Percentiles rank a stretch among this genome's conserved stretches.
Conservation (phyloP, 1,140 invertebrate genomes). For the Sesamia nonagrioides region DNA sequence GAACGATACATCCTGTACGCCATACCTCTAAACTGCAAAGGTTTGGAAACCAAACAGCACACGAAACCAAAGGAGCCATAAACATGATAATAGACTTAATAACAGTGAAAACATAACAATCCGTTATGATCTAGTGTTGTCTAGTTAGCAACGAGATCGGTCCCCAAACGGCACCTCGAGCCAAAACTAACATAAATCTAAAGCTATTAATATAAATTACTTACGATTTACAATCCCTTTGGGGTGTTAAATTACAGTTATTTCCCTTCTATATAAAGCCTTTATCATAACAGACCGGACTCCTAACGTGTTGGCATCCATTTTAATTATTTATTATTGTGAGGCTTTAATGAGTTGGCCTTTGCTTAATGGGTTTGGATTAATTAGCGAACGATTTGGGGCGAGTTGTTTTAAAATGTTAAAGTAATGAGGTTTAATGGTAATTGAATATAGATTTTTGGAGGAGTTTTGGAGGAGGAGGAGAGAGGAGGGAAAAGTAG, state of each 20-base stretch:
- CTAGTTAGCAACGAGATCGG: constrained; percentile 73
- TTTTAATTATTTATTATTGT: constrained; percentile 68
- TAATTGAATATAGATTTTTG: constrained; percentile 28
- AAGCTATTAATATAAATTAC: constrained; percentile 85
- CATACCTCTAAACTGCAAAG: too few species aligned
- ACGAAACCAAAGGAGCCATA: background rate
- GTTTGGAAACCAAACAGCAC: too few species aligned
- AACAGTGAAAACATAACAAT: constrained; percentile 53
- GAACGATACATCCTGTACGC: too few species aligned
- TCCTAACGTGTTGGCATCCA: constrained; percentile 61
- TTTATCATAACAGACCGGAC: constrained; percentile 63
- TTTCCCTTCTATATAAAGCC: constrained; percentile 68
- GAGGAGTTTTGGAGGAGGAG: background rate
- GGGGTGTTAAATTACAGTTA: constrained; percentile 73
- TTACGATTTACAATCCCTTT: constrained; percentile 79
- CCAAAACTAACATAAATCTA: constrained; percentile 80
- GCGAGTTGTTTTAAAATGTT: constrained; percentile 39
- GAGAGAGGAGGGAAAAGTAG: background rate
- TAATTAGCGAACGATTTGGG: constrained; percentile 33
- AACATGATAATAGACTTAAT: background rate
- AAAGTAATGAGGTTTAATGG: constrained; percentile 25
- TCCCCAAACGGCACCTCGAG: constrained; percentile 74
- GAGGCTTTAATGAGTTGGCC: constrained; percentile 48
- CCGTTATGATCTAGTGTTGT: constrained; percentile 75
- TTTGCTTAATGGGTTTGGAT: constrained; percentile 44